A percentile compares a stretch with the other conserved stretches of the same genome.
phyloP scores from a whole-genome alignment of 2,113 vertebrate species.

The Origma solitaria region DNA sequence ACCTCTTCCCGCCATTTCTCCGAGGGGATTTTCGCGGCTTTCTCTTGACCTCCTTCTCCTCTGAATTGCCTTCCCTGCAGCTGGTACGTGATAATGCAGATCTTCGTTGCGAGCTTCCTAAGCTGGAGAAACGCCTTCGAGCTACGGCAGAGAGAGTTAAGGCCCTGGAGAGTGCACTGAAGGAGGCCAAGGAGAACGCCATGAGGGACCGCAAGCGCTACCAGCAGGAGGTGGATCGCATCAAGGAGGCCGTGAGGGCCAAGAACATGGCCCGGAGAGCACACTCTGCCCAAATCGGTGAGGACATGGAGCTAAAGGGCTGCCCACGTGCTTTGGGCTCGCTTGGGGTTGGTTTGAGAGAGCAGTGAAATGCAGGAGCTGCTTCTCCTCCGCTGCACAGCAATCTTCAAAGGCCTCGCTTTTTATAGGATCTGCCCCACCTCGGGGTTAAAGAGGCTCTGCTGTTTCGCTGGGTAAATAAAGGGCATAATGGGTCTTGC shows the following conservation, averaged over 20 bases:
- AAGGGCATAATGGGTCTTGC: conserved; percentile 2
- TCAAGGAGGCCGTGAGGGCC: conserved; percentile 91
- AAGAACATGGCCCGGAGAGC: conserved; percentile 90
- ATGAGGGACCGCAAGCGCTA: conserved; percentile 91
- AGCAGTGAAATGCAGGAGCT: not conserved
- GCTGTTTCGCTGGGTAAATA: conserved; percentile 4
- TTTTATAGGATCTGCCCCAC: not conserved
- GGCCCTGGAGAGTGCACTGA: conserved; percentile 88
- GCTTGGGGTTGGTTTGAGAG: not conserved
- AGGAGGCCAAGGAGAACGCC: conserved; percentile 91
- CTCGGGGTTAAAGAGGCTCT: conserved; percentile 3
- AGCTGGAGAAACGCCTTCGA: conserved; percentile 90
- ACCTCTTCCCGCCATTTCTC: not conserved
- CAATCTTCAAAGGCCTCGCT: not conserved
- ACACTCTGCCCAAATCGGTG: conserved; percentile 89
- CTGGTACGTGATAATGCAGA: conserved; percentile 92
- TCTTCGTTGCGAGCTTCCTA: conserved; percentile 93
- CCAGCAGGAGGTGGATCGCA: conserved; percentile 95
- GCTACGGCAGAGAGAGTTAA: conserved; percentile 89
- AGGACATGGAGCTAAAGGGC: not conserved
- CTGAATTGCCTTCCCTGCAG: conserved; percentile 2
- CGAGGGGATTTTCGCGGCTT: not conserved
- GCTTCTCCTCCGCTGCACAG: not conserved
- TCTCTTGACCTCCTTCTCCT: not conserved
- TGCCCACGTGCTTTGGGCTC: not conserved